Evolutionary conservation across 1,140 invertebrate genomes (phyloP).

Genomic region (Drosophila willistoni): DNA sequence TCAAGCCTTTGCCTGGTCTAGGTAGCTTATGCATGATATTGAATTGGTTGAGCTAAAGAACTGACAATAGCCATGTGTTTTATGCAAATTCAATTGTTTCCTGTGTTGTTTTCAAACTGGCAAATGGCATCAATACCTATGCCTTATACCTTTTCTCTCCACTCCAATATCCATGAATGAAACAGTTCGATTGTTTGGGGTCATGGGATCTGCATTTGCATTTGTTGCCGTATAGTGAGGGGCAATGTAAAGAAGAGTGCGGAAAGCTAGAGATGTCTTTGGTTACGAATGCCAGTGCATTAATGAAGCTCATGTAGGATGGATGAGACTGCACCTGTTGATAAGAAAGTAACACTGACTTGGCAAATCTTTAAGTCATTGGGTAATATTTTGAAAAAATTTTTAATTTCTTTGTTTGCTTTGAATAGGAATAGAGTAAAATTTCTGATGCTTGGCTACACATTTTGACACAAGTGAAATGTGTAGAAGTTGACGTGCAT

Average conservation of each 20-base stretch:
- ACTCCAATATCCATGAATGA: neutral
- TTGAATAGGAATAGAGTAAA: too few species aligned
- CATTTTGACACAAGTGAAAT: too few species aligned
- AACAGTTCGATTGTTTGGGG: constrained; percentile 8
- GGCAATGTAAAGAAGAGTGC: too few species aligned
- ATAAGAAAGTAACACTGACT: neutral
- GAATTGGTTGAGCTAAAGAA: constrained; percentile 44
- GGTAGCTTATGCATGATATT: constrained; percentile 44
- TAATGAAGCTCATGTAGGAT: constrained; percentile 6
- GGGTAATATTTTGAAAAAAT: too few species aligned
- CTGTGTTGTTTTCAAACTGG: constrained; percentile 61
- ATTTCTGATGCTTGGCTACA: too few species aligned
- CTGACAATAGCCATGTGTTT: constrained; percentile 71
- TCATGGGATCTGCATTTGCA: constrained; percentile 36
- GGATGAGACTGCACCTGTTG: neutral
- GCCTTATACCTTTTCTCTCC: neutral
- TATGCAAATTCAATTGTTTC: constrained; percentile 80
- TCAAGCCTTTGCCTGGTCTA: neutral
- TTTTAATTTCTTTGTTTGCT: too few species aligned
- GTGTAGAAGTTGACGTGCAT: too few species aligned
- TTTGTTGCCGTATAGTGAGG: constrained; percentile 22
- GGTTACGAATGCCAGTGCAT: constrained; percentile 10
- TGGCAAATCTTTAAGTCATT: neutral
- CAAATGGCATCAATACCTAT: constrained; percentile 44
- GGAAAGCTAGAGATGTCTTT: neutral